Evolutionary conservation across 2,797 vertebrate species (phyloP), one percentile per base, ranked within the genome.

Genomic region (Rhinatrema bivittatum): DNA sequence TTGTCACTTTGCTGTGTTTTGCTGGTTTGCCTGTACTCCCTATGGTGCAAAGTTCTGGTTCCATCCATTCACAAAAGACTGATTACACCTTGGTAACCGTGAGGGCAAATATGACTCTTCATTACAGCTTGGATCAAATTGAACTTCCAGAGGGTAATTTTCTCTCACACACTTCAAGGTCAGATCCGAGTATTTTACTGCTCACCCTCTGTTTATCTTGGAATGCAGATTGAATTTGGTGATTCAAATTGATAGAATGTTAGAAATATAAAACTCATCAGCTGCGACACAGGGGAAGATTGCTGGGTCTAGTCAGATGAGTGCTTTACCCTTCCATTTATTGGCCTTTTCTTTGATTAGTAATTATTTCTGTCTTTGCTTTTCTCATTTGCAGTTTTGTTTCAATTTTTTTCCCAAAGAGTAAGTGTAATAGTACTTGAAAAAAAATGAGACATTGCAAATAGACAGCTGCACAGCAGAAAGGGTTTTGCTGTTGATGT

Each of bases 181-280:
- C 84, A 77, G 70, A 70, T 29, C 66, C 70, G 70, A 71, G 63
- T 68, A 65, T 80, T 39, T 79, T 72, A 59, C 65, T 29, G 44
- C 56, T 74, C 56, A 65, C 56, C 72, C 65, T 78, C 76, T 79
- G 79, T 82, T 81, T 84, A 77, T 82, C 71, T 74, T 70, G 42
- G 56, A 68, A 80, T 72, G 75, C 74, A 82, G 60, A 79, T 78
- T 80, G 68, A 72, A 76, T 75, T 67, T 76, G 68, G 71, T 60
- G 72, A 64, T 72, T 70, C 40, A 50, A 67, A 66, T 66, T 66
- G 75, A 74, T 70, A 69, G 66, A 69, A 57, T 50, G 71, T 48
- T 68, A 47, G 50, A 70, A 70, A 56, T 59, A 39, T 51, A 64
- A 72, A 61, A 45, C 70, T 68, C 67, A 50, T 70, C 67, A 66